Conservation (phyloP, 2,888 invertebrate species). For the Spilosoma lubricipeda region DNA sequence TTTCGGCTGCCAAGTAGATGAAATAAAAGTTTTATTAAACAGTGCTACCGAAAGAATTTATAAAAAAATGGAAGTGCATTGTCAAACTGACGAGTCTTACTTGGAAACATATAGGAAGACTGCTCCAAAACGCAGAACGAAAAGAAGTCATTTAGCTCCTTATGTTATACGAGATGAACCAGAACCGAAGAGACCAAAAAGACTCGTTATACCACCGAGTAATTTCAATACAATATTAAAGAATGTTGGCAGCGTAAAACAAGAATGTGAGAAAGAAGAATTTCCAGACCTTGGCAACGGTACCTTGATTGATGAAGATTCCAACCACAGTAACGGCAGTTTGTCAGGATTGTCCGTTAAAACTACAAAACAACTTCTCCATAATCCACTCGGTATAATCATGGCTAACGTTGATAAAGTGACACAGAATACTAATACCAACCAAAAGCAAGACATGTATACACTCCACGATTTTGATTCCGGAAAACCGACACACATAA, state of each 20-base stretch:
- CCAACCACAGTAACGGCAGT: slow-evolving; percentile 59
- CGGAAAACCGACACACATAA: slow-evolving; percentile 16
- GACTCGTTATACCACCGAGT: slow-evolving; percentile 57
- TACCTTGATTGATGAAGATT: slow-evolving; percentile 60
- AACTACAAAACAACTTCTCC: slow-evolving; percentile 46
- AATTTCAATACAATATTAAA: slow-evolving; percentile 34
- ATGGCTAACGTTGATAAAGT: slow-evolving; percentile 41
- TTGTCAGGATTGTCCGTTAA: slow-evolving; percentile 53
- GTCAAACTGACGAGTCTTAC: slow-evolving; percentile 62
- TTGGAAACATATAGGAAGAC: slow-evolving; percentile 39
- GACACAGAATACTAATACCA: slow-evolving; percentile 25
- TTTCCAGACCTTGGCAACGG: slow-evolving; percentile 39
- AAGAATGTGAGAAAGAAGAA: slow-evolving; percentile 15
- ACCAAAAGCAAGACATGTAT: slow-evolving; percentile 32
- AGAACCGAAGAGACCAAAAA: slow-evolving; percentile 40
- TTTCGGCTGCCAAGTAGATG: slow-evolving; percentile 32
- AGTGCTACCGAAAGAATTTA: neutral
- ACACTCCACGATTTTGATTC: slow-evolving; percentile 64
- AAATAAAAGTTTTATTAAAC: neutral
- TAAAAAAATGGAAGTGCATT: slow-evolving; percentile 5
- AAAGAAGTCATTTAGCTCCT: slow-evolving; percentile 52
- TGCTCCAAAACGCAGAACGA: slow-evolving; percentile 44
- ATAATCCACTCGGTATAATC: slow-evolving; percentile 42
- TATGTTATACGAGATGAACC: slow-evolving; percentile 64
- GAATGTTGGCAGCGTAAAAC: neutral